Conservation (phyloP, 2,113 vertebrate species). For the Chaetorhynchus papuensis region DNA sequence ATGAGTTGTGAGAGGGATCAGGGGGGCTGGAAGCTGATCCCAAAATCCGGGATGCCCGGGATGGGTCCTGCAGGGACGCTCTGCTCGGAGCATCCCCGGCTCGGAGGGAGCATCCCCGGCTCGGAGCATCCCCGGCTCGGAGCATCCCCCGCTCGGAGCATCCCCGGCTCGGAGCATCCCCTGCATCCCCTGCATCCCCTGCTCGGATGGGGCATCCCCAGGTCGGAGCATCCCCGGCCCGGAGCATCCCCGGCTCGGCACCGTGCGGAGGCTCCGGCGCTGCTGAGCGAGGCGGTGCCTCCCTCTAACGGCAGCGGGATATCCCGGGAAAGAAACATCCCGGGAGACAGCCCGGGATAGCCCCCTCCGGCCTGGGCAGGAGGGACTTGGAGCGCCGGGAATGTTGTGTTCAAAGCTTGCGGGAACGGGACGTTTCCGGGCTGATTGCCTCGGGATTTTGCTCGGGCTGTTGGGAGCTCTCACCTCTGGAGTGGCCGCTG, state of each 20-base stretch:
- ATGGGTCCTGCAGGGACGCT: background rate
- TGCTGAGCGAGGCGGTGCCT: background rate
- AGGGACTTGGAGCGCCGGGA: accelerated
- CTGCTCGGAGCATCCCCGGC: background rate
- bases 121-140: background rate
- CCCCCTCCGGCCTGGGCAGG: background rate
- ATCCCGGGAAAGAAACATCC: no score
- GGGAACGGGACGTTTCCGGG: accelerated
- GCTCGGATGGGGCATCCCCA: no score
- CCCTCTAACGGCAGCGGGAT: background rate
- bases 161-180: no score
- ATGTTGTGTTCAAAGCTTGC: accelerated
- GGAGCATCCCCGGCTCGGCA: no score
- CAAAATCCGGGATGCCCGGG: background rate
- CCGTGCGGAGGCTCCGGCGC: background rate
- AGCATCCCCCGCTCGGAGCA: no score
- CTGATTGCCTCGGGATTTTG: background rate
- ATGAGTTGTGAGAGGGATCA: background rate
- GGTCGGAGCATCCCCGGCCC: no score
- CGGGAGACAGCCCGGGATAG: background rate
- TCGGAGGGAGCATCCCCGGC: no score
- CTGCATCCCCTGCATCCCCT: no score
- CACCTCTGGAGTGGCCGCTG: accelerated
- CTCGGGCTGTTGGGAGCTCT: accelerated
- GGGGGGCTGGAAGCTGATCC: background rate